phyloP scores from a whole-genome alignment of 2,888 invertebrate genomes.

The Drosophila algonquin region DNA sequence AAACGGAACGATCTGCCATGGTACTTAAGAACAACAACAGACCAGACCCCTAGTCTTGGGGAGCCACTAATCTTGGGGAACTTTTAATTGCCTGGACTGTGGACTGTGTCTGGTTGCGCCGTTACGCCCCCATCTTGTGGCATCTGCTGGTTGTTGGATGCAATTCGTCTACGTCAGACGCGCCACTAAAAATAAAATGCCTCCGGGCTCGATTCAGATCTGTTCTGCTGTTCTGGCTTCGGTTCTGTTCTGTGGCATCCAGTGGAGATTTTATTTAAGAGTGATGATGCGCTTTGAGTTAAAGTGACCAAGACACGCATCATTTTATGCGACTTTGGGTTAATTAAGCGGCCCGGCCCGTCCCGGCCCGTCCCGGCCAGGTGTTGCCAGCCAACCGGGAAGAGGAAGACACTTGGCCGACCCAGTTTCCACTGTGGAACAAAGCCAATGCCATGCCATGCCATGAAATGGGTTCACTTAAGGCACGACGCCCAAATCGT shows the following conservation, averaged over 20 bases:
- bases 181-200: slow-evolving; percentile 41
- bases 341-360: slow-evolving; percentile 65
- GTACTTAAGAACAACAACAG: slow-evolving; percentile 11
- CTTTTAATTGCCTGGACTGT: slow-evolving; percentile 63
- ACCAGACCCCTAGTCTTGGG: neutral
- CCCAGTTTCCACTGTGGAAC: slow-evolving; percentile 46
- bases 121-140: slow-evolving; percentile 56
- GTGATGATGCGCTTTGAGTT: slow-evolving; percentile 59
- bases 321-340: slow-evolving; percentile 59
- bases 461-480: slow-evolving; percentile 46
- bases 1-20: slow-evolving; percentile 18
- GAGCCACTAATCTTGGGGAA: slow-evolving; percentile 1
- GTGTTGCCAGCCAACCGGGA: slow-evolving; percentile 36
- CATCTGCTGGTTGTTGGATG: slow-evolving; percentile 37
- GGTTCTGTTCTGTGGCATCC: slow-evolving; percentile 9
- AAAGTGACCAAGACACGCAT: slow-evolving; percentile 66
- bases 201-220: slow-evolving; percentile 31
- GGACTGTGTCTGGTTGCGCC: slow-evolving; percentile 35
- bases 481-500: slow-evolving; percentile 46
- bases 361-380: slow-evolving; percentile 38
- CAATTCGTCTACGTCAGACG: slow-evolving; percentile 74
- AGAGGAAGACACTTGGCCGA: slow-evolving; percentile 22
- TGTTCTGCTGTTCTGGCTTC: slow-evolving; percentile 4
- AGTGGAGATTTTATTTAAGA: slow-evolving; percentile 46
- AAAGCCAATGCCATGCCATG: slow-evolving; percentile 25